phyloP scores from a whole-genome alignment of 2,797 vertebrate genomes.

The Peromyscus aztecus region DNA sequence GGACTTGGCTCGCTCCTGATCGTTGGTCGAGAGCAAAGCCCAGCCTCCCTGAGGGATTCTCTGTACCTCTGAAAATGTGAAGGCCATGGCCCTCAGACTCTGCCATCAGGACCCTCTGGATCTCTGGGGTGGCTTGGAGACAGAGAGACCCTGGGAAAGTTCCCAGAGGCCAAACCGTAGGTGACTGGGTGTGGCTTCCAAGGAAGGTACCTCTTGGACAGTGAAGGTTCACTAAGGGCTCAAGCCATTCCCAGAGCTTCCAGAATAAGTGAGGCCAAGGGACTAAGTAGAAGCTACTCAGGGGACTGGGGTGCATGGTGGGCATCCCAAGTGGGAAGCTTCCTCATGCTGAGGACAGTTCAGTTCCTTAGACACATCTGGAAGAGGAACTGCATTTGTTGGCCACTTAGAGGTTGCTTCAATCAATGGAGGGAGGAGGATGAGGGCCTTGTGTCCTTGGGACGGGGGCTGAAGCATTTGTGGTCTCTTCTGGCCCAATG shows the following conservation, averaged over 20 bases:
- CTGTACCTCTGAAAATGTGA: rapidly evolving
- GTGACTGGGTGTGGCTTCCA: not conserved
- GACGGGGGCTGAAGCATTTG: not conserved
- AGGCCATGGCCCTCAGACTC: not conserved
- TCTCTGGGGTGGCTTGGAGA: not conserved
- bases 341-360: rapidly evolving
- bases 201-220: not conserved
- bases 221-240: not conserved
- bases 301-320: not conserved
- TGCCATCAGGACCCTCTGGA: not conserved
- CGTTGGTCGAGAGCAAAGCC: not conserved
- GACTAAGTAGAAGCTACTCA: not conserved
- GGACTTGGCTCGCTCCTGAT: not conserved
- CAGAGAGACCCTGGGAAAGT: not conserved
- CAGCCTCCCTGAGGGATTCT: rapidly evolving
- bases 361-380: not conserved
- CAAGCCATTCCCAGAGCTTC: not conserved
- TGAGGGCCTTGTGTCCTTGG: not conserved
- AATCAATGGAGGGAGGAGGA: not conserved
- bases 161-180: not conserved
- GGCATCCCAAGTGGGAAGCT: too few species aligned
- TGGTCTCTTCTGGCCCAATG: not conserved
- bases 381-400: not conserved
- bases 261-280: not conserved
- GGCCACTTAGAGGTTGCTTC: not conserved